A percentile compares a stretch with the other conserved stretches of the same genome.
These are phyloP conservation scores for Apodemus speciosus DNA, from an alignment of 2,113 vertebrate species.

Conservation along the genomic window DNA sequence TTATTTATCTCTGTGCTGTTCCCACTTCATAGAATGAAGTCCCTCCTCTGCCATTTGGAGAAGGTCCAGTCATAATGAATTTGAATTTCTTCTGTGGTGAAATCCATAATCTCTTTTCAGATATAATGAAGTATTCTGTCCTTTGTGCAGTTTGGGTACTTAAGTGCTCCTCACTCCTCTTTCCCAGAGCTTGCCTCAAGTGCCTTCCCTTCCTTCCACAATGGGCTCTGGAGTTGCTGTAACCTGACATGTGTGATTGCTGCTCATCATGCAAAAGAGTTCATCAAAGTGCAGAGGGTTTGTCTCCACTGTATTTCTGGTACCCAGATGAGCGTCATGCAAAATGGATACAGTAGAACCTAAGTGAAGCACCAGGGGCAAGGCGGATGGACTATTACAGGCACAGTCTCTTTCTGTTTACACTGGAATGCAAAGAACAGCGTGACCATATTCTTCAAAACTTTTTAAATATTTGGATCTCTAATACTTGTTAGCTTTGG, in stretches of 20 bases:
- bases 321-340: not conserved
- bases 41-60: not conserved
- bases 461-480: constrained; percentile 60
- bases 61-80: not conserved
- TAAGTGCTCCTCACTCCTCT: not conserved
- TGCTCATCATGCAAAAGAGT: not conserved
- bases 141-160: not conserved
- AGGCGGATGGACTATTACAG: constrained; percentile 5
- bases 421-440: constrained; percentile 54
- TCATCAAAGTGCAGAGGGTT: not conserved
- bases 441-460: constrained; percentile 48
- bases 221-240: not conserved
- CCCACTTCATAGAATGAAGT: not conserved
- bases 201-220: not conserved
- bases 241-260: not conserved
- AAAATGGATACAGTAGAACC: not conserved
- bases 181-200: not conserved
- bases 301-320: not conserved
- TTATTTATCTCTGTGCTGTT: not conserved
- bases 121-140: not conserved
- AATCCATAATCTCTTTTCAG: constrained; percentile 22
- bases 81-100: not conserved
- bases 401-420: constrained; percentile 11
- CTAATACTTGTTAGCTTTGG: constrained; percentile 46
- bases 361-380: not conserved